phyloP scores from a whole-genome alignment of 92 coral and sea anemone species.

The Siderastrea siderea region DNA sequence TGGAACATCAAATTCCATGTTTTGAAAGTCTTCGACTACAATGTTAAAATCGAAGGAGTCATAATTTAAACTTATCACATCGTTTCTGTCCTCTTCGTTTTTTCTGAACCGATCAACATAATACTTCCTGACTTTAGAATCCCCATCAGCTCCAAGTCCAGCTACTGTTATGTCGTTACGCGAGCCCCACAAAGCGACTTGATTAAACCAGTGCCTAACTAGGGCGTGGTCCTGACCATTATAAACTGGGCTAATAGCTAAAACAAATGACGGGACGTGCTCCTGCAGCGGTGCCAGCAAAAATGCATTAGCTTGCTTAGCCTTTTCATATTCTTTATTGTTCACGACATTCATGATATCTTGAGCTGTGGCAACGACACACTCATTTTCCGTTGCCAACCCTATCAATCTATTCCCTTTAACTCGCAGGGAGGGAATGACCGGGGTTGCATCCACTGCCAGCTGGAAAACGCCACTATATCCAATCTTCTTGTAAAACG shows the following conservation, averaged over 20 bases:
- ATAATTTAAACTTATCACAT: constrained; percentile 13
- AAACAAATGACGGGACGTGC: constrained; percentile 47
- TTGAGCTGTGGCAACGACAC: constrained; percentile 44
- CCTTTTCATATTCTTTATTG: constrained; percentile 31
- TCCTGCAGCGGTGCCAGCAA: constrained; percentile 53
- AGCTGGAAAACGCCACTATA: constrained; percentile 13
- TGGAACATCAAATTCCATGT: constrained; percentile 20
- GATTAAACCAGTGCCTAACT: constrained; percentile 45
- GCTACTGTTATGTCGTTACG: constrained; percentile 35
- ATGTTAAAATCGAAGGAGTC: constrained; percentile 27
- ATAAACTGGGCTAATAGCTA: constrained; percentile 43
- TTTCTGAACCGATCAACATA: constrained; percentile 33
- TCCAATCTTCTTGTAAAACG: constrained; percentile 41
- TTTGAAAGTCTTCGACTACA: constrained; percentile 18
- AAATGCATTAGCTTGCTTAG: constrained; percentile 66
- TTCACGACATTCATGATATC: constrained; percentile 51
- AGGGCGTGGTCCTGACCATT: constrained; percentile 57
- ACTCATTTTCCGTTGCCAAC: constrained; percentile 52
- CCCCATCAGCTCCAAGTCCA: constrained; percentile 61
- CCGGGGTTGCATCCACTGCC: constrained; percentile 17
- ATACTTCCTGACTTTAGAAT: constrained; percentile 44
- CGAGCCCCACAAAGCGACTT: constrained; percentile 44
- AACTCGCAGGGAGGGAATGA: constrained; percentile 30
- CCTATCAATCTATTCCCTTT: constrained; percentile 49
- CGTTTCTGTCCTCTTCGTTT: constrained; percentile 23